Base-by-base conservation (phyloP, 1,140 invertebrate species). In the Propsilocerus akamusi region DNA sequence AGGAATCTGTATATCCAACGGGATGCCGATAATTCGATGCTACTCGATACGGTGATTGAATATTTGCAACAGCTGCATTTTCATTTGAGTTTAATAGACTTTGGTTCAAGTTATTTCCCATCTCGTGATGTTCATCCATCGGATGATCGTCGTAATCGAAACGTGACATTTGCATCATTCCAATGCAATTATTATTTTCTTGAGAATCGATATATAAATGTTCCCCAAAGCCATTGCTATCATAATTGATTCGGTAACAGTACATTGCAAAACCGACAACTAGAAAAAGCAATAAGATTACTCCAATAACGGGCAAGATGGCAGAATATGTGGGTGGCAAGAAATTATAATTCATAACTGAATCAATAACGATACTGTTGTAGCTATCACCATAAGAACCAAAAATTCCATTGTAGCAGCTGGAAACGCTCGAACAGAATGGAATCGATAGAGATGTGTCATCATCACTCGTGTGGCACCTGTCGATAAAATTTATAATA, bases 321-420 rank as follows among this genome's bases (percentile, higher is more conserved):
- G 75, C 72, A 0, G 76, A 77, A 62, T 76, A 77, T 4, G 70
- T 67, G 2, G 67, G 67, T 47, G 69, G 66, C 20, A 72, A 66
- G 0, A 62, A 57, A 57, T 66, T 65, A 47, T 66, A 56, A 10
- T 55, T 53, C 32, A 41, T 52, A 12, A 64, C 65, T 11, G 73
- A 70, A 51, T 70, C 63, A 53, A 70, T 67, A 6, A 72, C 65
- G 48, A 70, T 62, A 8, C 72, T 71, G 25, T 66, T 61, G 41
- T 77, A 74, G 22, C 78, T 73, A 56, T 83, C 79, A 12, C 80
- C 82, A 59, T 90, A 92, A 0, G 85, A 81, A 17, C 86, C 86
- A 6, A 89, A 71, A 37, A 89, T 73, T 5, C 90, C 90, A 58
- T 83, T 84, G 61, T 91, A 93, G 60, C 90, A 95, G 20, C 77